These are phyloP conservation scores for Lycaena phlaeas DNA, from an alignment of 2,888 invertebrate species.

Conservation along the genomic window DNA sequence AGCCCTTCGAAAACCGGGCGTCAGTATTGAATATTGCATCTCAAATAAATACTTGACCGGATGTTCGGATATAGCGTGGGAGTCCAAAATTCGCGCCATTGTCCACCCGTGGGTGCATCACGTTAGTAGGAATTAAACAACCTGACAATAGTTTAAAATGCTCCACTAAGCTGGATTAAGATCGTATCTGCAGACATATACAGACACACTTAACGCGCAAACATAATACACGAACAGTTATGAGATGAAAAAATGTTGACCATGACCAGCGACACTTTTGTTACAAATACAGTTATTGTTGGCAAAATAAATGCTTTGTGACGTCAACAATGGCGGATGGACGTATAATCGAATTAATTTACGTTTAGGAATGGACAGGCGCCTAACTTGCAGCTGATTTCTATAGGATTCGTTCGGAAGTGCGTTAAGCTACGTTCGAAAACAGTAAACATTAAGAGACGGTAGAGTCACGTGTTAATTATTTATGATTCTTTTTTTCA, in stretches of 20 bases:
- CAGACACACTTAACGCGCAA: conserved; percentile 59
- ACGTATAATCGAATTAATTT: conserved; percentile 63
- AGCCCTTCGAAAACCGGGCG: no score
- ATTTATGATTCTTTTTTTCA: no score
- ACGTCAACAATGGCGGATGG: conserved; percentile 29
- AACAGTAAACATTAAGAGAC: no score
- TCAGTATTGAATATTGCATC: no score
- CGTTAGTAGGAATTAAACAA: conserved; percentile 53
- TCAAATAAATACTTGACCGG: conserved; percentile 29
- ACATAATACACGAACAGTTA: conserved; percentile 53
- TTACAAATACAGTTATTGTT: conserved; percentile 65
- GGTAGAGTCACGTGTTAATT: no score
- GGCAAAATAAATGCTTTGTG: conserved; percentile 62
- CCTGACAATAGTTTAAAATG: conserved; percentile 47
- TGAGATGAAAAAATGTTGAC: conserved; percentile 37
- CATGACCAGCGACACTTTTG: conserved; percentile 32
- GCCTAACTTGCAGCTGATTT: not conserved
- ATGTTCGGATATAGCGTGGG: conserved; percentile 38
- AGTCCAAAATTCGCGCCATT: no score
- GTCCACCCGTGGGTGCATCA: conserved; percentile 21
- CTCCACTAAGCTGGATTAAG: conserved; percentile 59
- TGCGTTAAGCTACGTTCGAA: not conserved
- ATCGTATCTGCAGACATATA: conserved; percentile 55
- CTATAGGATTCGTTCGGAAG: conserved; percentile 2
- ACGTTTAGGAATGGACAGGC: conserved; percentile 25